phyloP scores from a whole-genome alignment of 2,797 vertebrate species.

The Poeciliopsis gracilis region DNA sequence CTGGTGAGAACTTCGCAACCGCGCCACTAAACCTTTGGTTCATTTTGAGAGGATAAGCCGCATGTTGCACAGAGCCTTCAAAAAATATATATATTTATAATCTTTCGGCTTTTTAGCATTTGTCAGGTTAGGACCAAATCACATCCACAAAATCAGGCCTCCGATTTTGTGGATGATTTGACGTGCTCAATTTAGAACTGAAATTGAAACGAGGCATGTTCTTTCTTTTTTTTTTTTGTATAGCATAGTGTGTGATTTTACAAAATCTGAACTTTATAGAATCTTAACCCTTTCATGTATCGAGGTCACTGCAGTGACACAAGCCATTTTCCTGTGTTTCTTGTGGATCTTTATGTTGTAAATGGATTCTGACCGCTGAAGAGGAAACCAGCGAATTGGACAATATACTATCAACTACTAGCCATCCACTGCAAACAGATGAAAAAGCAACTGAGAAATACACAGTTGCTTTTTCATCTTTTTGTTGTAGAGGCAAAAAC shows the following conservation, averaged over 20 bases:
- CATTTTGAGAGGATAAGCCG: neutral
- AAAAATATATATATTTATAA: neutral
- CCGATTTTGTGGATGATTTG: neutral
- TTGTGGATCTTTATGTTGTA: too few relatives aligned
- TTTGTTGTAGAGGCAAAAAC: too few relatives aligned
- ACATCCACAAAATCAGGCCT: neutral
- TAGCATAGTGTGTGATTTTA: neutral
- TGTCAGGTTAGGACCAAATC: neutral
- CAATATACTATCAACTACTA: too few relatives aligned
- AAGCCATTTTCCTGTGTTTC: too few relatives aligned
- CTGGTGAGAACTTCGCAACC: slow-evolving; percentile 74
- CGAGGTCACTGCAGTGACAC: too few relatives aligned
- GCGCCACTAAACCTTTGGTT: neutral
- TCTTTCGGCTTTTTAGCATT: neutral
- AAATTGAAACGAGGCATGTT: neutral
- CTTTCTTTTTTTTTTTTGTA: too few relatives aligned
- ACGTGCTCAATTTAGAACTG: neutral
- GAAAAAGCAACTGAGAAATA: too few relatives aligned
- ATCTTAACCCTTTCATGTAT: too few relatives aligned
- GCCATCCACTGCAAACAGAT: too few relatives aligned
- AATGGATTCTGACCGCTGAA: too few relatives aligned
- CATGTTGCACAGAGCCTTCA: neutral
- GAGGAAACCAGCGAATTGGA: too few relatives aligned
- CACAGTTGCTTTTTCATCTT: too few relatives aligned
- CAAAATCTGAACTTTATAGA: neutral